A percentile compares a stretch with the other conserved stretches of the same genome.
Evolutionary conservation across 2,888 invertebrate species (phyloP).

Genomic region (Bombyx huttoni): DNA sequence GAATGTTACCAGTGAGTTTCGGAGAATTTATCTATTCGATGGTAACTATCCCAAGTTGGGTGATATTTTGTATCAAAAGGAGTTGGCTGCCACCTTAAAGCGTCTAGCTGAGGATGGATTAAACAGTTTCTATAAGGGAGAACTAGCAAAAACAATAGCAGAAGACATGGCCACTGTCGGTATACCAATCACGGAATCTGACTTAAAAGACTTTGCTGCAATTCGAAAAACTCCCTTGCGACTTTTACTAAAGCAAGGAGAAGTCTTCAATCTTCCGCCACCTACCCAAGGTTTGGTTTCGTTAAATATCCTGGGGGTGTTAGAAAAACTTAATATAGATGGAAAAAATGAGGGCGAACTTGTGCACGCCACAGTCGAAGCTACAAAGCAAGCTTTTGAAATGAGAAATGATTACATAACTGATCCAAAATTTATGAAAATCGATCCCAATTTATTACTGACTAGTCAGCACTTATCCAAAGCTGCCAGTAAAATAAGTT

Average conservation of each 20-base stretch:
- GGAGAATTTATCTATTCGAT: slow-evolving; percentile 28
- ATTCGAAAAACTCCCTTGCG: slow-evolving; percentile 40
- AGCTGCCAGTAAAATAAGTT: slow-evolving; percentile 35
- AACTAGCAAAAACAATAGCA: slow-evolving; percentile 39
- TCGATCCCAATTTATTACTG: slow-evolving; percentile 34
- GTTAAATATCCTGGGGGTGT: slow-evolving; percentile 41
- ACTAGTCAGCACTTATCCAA: slow-evolving; percentile 24
- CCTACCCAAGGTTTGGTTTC: slow-evolving; percentile 61
- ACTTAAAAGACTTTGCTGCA: slow-evolving; percentile 40
- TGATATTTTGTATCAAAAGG: slow-evolving; percentile 37
- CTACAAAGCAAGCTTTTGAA: slow-evolving; percentile 40
- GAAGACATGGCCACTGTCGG: slow-evolving; percentile 40
- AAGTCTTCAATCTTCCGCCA: slow-evolving; percentile 48
- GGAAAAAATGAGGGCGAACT: slow-evolving; percentile 46
- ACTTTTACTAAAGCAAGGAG: slow-evolving; percentile 38
- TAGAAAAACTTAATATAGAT: slow-evolving; percentile 43
- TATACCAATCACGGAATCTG: slow-evolving; percentile 45
- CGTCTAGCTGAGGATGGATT: slow-evolving; percentile 38
- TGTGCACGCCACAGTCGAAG: slow-evolving; percentile 51
- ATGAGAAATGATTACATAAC: slow-evolving; percentile 42
- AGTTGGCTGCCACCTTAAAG: slow-evolving; percentile 39
- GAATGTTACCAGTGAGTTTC: slow-evolving; percentile 21
- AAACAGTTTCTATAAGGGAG: slow-evolving; percentile 47
- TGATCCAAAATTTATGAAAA: slow-evolving; percentile 45
- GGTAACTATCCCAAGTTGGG: slow-evolving; percentile 33